Conservation (phyloP, 64 coral and sea anemone genomes). For the Pocillopora verrucosa region DNA sequence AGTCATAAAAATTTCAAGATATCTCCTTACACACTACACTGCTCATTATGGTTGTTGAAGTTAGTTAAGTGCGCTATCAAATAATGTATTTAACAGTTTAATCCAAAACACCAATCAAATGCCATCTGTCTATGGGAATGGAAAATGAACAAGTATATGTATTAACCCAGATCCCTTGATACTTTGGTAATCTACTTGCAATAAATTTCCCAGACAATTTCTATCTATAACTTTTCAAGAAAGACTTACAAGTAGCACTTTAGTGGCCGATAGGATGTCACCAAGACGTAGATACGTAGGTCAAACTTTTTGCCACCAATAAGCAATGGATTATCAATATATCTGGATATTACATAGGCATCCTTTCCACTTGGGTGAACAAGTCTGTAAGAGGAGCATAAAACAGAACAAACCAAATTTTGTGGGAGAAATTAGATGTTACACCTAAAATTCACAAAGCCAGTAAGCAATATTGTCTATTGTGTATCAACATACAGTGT, state of each 20-base stretch:
- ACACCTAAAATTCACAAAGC: background rate
- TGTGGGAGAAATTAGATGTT: too few relatives aligned
- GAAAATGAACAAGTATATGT: too few relatives aligned
- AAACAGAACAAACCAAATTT: background rate
- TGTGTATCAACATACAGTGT: slow-evolving; percentile 56
- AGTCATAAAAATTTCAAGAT: too few relatives aligned
- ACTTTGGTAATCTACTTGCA: too few relatives aligned
- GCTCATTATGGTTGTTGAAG: too few relatives aligned
- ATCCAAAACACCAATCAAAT: too few relatives aligned
- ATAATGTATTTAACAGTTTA: too few relatives aligned
- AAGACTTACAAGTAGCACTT: slow-evolving; percentile 91
- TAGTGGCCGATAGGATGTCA: slow-evolving; percentile 92
- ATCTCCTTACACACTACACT: too few relatives aligned
- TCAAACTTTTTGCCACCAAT: slow-evolving; percentile 99
- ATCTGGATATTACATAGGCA: slow-evolving; percentile 87
- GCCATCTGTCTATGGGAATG: too few relatives aligned
- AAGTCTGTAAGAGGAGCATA: slow-evolving; percentile 49
- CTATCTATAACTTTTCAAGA: background rate
- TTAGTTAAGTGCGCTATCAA: too few relatives aligned
- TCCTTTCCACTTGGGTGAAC: slow-evolving; percentile 75
- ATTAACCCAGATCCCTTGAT: too few relatives aligned
- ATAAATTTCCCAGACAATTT: too few relatives aligned
- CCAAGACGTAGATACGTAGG: slow-evolving; percentile 90
- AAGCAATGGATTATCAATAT: slow-evolving; percentile 96
- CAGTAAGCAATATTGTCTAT: background rate